These are phyloP conservation scores for Drosophila kepulauana DNA, from an alignment of 1,140 invertebrate genomes.

Conservation along the genomic window DNA sequence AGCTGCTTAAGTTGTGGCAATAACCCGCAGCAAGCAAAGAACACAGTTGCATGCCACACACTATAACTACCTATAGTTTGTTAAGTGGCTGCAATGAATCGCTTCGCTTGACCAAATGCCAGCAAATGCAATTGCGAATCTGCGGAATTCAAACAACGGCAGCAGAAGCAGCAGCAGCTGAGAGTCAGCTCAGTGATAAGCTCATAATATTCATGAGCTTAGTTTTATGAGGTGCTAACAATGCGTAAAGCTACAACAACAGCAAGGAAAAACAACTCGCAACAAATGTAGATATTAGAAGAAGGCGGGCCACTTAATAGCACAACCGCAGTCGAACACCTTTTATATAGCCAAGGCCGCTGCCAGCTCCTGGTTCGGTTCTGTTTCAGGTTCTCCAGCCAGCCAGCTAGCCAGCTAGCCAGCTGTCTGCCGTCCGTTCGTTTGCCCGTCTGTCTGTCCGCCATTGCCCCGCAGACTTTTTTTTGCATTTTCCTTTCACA, in stretches of 20 bases:
- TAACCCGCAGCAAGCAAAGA: slow-evolving; percentile 62
- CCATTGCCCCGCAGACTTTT: slow-evolving; percentile 46
- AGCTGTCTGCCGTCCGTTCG: background rate
- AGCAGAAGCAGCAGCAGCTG: slow-evolving; percentile 5
- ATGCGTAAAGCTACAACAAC: slow-evolving; percentile 72
- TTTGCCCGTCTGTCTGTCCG: slow-evolving; percentile 25
- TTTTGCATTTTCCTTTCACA: slow-evolving; percentile 58
- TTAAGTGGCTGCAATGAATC: background rate
- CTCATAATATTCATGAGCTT: slow-evolving; percentile 79
- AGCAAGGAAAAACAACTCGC: slow-evolving; percentile 14
- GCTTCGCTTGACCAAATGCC: slow-evolving; percentile 39
- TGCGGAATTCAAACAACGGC: slow-evolving; percentile 38
- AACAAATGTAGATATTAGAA: background rate
- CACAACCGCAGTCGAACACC: slow-evolving; percentile 58
- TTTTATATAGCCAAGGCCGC: slow-evolving; percentile 24
- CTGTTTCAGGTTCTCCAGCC: too few relatives aligned
- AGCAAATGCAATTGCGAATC: slow-evolving; percentile 56
- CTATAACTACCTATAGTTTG: background rate
- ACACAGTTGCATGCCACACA: slow-evolving; percentile 1
- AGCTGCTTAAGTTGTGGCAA: slow-evolving; percentile 64
- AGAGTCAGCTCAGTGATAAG: slow-evolving; percentile 47
- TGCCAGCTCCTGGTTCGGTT: slow-evolving; percentile 7
- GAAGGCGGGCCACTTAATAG: slow-evolving; percentile 37
- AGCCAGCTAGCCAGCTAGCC: too few relatives aligned
- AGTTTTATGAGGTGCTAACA: slow-evolving; percentile 81